phyloP scores from a whole-genome alignment of 1,140 invertebrate genomes.

The Drosophila triauraria region DNA sequence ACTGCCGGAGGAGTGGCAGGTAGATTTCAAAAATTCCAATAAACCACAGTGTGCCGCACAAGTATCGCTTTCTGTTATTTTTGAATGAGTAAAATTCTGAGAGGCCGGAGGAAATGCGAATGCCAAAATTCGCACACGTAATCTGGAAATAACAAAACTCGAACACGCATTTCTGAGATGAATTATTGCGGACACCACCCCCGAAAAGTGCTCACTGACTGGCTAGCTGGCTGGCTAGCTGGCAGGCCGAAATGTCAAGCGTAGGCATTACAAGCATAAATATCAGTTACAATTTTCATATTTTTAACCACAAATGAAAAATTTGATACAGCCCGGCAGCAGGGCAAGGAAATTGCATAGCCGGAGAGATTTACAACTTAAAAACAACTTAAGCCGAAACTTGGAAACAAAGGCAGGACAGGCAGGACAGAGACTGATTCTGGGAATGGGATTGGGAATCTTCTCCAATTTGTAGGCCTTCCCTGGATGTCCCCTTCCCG shows the following conservation, averaged over 20 bases:
- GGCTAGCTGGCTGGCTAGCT: not conserved
- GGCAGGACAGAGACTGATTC: slow-evolving; percentile 13
- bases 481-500: slow-evolving; percentile 8
- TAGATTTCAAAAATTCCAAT: slow-evolving; percentile 54
- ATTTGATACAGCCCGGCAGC: slow-evolving; percentile 57
- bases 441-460: slow-evolving; percentile 13
- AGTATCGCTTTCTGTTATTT: slow-evolving; percentile 49
- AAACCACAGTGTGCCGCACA: slow-evolving; percentile 57
- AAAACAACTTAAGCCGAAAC: slow-evolving; percentile 82
- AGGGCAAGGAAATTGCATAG: slow-evolving; percentile 64
- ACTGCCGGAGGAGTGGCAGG: not conserved
- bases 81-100: slow-evolving; percentile 29
- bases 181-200: slow-evolving; percentile 71
- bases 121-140: slow-evolving; percentile 54
- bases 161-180: slow-evolving; percentile 69
- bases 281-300: slow-evolving; percentile 83
- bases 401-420: slow-evolving; percentile 66
- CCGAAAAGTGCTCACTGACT: slow-evolving; percentile 6
- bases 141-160: slow-evolving; percentile 71
- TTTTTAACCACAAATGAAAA: slow-evolving; percentile 74
- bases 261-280: slow-evolving; percentile 77
- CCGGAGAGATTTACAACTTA: slow-evolving; percentile 81
- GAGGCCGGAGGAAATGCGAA: slow-evolving; percentile 21
- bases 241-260: slow-evolving; percentile 67
- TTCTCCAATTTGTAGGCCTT: slow-evolving; percentile 62